Percentiles rank a stretch among this genome's conserved stretches.
These are phyloP conservation scores for Notodonta ziczac DNA, from an alignment of 2,888 invertebrate genomes.

Conservation along the genomic window DNA sequence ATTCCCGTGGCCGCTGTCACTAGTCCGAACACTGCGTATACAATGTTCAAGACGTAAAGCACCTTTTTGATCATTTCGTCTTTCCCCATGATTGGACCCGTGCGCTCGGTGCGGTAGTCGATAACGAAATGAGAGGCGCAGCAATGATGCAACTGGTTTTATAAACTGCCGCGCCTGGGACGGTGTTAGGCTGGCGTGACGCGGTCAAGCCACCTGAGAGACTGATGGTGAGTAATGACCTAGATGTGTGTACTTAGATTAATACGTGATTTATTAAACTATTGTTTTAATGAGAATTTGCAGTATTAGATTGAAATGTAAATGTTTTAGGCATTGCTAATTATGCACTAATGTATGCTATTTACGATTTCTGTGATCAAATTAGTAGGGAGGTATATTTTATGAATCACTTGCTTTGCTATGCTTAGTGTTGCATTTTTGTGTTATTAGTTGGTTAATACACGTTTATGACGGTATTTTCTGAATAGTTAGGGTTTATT, in stretches of 20 bases:
- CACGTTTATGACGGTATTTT: background rate
- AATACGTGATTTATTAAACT: constrained; percentile 2
- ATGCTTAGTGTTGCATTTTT: background rate
- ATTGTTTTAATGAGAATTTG: background rate
- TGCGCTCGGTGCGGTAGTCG: constrained; percentile 59
- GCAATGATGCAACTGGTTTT: constrained; percentile 65
- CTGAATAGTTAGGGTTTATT: too few relatives aligned
- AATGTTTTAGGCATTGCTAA: background rate
- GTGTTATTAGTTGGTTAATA: background rate
- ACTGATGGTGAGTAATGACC: constrained; percentile 24
- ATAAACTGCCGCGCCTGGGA: constrained; percentile 65
- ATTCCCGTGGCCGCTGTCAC: constrained; percentile 75
- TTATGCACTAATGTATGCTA: background rate
- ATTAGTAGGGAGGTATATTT: background rate
- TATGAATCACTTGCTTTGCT: too few relatives aligned
- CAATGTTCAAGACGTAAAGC: constrained; percentile 71
- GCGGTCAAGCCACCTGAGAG: constrained; percentile 37
- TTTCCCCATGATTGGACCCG: constrained; percentile 65
- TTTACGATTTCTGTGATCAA: background rate
- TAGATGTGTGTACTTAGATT: background rate
- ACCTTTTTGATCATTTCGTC: constrained; percentile 73
- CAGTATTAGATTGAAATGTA: background rate
- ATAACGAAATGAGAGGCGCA: constrained; percentile 71
- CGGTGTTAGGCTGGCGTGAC: constrained; percentile 23
- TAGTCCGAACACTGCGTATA: constrained; percentile 76